Conservation (phyloP, 2,888 invertebrate species). For the Luffia ferchaultella region DNA sequence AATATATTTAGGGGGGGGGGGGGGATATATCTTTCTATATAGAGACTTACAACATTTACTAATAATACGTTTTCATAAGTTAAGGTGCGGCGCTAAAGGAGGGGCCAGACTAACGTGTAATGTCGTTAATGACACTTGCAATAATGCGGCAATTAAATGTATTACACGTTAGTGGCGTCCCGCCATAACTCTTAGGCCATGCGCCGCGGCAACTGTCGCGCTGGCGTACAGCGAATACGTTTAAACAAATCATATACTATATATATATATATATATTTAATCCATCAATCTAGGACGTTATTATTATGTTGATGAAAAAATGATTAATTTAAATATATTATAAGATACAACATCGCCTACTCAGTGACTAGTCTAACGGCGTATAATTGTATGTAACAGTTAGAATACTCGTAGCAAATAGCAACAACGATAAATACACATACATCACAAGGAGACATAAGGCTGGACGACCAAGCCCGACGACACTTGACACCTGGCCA, state of each 20-base stretch:
- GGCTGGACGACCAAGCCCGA: constrained; percentile 20
- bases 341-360: constrained; percentile 58
- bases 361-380: constrained; percentile 63
- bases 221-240: constrained; percentile 31
- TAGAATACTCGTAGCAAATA: constrained; percentile 45
- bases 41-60: background rate
- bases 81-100: background rate
- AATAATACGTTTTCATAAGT: background rate
- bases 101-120: too few relatives aligned
- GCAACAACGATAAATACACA: constrained; percentile 53
- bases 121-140: too few relatives aligned
- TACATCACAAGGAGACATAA: constrained; percentile 42
- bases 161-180: too few relatives aligned
- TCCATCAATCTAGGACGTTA: too few relatives aligned
- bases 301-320: too few relatives aligned
- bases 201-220: constrained; percentile 1
- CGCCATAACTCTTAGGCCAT: constrained; percentile 13
- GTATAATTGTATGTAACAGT: constrained; percentile 22
- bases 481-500: background rate
- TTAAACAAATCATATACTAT: too few relatives aligned
- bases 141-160: too few relatives aligned
- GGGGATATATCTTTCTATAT: too few relatives aligned
- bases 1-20: too few relatives aligned
- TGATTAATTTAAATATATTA: constrained; percentile 54
- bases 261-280: too few relatives aligned